Base-by-base conservation (phyloP, 2,113 vertebrate species). In the Phodopus roborovskii region DNA sequence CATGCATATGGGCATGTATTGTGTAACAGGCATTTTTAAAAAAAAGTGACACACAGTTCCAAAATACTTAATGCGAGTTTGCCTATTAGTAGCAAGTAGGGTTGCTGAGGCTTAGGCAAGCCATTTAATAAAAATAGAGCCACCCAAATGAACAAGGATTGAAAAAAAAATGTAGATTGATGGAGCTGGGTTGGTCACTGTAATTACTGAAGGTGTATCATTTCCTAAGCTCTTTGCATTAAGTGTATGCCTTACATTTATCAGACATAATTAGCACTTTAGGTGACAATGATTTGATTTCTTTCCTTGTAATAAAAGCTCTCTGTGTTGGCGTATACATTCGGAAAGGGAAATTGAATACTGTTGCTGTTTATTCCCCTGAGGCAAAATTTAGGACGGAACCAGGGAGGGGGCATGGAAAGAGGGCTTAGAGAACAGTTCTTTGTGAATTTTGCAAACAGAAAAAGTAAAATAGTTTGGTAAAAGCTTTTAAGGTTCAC, bases 181-280 rank as follows among this genome's bases (percentile, higher is more conserved):
- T 98, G 98, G 98, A 97, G 98, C 96, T 83, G 96, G 96, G 97
- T 97, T 96, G 87, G 98, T 98, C 98, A 97, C 98, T 98, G 97
- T 98, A 98, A 99, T 99, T 98, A 99, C 83, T 58, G 97, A 98
- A 99, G 98, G 98, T 99, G 98, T 98, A 99, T 98, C 98, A 98
- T 98, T 98, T 98, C 98, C 98, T 98, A 98, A 98, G 98, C 97
- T 98, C 98, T 98, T 98, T 98, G 98, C 98, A 98, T 98, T 99
- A 98, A 98, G 98, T 98, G 98, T 97, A 98, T 98, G 98, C 98
- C 97, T 97, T 98, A 98, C 98, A 98, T 98, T 99, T 98, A 99
- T 98, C 98, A 99, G 98, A 98, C 98, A 98, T 99, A 99, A 99
- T 99, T 99, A 99, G 98, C 98, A 98, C 98, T 98, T 99, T 98